Base-by-base conservation (phyloP, 2,888 invertebrate species). In the Rhogogaster chlorosoma region DNA sequence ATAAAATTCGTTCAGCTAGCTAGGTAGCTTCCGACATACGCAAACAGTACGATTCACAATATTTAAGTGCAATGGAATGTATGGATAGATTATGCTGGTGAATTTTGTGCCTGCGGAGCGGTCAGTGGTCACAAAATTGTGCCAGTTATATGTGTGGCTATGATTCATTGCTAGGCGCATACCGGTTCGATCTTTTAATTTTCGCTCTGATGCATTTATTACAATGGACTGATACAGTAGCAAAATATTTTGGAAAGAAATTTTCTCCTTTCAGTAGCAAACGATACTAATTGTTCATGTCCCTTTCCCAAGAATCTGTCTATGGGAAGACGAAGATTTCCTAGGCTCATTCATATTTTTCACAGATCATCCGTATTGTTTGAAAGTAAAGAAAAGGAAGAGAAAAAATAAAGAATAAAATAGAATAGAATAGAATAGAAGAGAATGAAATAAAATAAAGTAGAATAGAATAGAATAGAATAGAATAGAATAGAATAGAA, bases 81-180 rank as follows among this genome's bases (percentile, higher is more conserved):
- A 15, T 61, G n/a, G 32, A 77, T 26, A 32, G 53, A 29, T 77
- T 32, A 61, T 80, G 45, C 82, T 85, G 90, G 87, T 89, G 92
- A 92, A 92, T 92, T 89, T 91, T 90, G 87, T 86, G 88, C 87
- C 92, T 92, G 92, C 90, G 88, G 89, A 89, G 92, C 92, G 92
- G 92, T 92, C 91, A 84, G 91, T 92, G 92, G 91, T 89, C 88
- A 86, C 86, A 90, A 91, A 89, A 92, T 89, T 90, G 89, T 91
- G 90, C 87, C 89, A 86, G 84, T 26, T 32, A 80, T 73, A 42
- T 22, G 29, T 42, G 89, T 91, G 90, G 87, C 89, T 86, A 83
- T 18, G 9, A 80, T 42, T 42, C 42, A 42, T 73, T 42, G n/a
- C 18, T 73, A 53, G n/a, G 22, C 36, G 26, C 45, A 29, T 75